Conservation (phyloP, 2,797 vertebrate genomes). For the Picus viridis region DNA sequence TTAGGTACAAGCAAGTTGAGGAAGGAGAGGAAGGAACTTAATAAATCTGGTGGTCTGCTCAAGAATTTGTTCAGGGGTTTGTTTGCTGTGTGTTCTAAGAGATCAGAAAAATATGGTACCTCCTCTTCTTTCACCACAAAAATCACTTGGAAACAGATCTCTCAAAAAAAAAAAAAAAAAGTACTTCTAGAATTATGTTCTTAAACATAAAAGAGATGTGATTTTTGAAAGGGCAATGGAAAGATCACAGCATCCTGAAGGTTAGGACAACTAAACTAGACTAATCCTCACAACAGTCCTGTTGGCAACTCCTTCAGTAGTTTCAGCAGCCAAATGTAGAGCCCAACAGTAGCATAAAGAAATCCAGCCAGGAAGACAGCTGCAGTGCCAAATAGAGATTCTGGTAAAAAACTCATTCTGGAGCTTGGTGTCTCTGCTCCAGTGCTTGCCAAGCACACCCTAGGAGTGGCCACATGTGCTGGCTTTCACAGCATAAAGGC, state of each 20-base stretch:
- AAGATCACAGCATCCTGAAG: not conserved
- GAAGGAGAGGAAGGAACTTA: not conserved
- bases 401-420: slow-evolving; percentile 29
- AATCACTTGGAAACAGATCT: not conserved
- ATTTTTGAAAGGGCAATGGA: not conserved
- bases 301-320: not conserved
- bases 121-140: not conserved
- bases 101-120: not conserved
- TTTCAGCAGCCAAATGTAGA: not conserved
- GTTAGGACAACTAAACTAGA: slow-evolving; percentile 31
- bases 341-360: not conserved
- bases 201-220: not conserved
- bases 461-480: slow-evolving; percentile 33
- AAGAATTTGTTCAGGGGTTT: not conserved
- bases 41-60: not conserved
- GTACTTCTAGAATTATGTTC: not conserved
- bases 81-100: not conserved
- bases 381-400: not conserved
- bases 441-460: slow-evolving; percentile 24
- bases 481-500: not conserved
- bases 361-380: slow-evolving; percentile 40
- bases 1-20: not conserved
- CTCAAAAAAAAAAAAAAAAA: not conserved
- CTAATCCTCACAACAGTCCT: slow-evolving; percentile 28
- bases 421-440: not conserved